A percentile compares a stretch with the other conserved stretches of the same genome.
phyloP scores from a whole-genome alignment of 92 coral and sea anemone genomes.

The Epizoanthus rinbou region DNA sequence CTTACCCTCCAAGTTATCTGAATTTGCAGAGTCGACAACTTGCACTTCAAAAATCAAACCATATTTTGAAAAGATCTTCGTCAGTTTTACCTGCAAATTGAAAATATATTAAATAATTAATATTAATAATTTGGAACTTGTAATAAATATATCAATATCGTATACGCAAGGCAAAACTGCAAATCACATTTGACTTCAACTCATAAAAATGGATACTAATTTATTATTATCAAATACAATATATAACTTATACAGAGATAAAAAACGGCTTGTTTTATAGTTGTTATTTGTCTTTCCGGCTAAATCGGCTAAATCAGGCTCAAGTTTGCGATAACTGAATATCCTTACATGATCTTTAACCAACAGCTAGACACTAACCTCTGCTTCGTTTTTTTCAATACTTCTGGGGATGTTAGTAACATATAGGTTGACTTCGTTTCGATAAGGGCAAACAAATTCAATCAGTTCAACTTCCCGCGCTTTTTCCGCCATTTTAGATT shows the following conservation, averaged over 20 bases:
- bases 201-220: no score
- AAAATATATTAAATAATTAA: no score
- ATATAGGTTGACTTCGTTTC: slow-evolving; percentile 69
- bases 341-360: neutral
- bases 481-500: slow-evolving; percentile 68
- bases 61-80: slow-evolving; percentile 68
- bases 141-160: no score
- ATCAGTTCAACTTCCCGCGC: slow-evolving; percentile 63
- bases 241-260: no score
- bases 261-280: no score
- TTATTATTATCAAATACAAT: no score
- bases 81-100: slow-evolving; percentile 56
- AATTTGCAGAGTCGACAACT: slow-evolving; percentile 60
- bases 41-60: slow-evolving; percentile 81
- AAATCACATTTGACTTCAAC: no score
- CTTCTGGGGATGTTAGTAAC: slow-evolving; percentile 72
- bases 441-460: slow-evolving; percentile 80
- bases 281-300: no score
- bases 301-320: no score
- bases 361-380: slow-evolving; percentile 50
- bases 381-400: slow-evolving; percentile 59
- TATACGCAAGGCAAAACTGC: no score
- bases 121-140: no score
- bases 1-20: slow-evolving; percentile 61
- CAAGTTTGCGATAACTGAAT: neutral